These are phyloP conservation scores for Saccostrea echinata DNA, from an alignment of 1,140 invertebrate species.

Conservation along the genomic window DNA sequence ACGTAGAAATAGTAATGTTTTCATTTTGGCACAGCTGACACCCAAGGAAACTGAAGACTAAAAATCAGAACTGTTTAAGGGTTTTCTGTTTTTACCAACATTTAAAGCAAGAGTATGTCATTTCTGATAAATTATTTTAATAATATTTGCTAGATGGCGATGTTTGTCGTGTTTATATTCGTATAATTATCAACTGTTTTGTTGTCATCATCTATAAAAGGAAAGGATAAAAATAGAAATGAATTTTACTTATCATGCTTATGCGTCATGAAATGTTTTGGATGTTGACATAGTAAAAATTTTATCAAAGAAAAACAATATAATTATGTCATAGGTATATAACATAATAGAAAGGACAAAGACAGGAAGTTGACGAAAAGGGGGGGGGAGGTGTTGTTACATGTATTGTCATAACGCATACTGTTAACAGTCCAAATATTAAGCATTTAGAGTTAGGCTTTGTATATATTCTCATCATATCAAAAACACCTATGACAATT, in stretches of 20 bases:
- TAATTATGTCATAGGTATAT: not conserved
- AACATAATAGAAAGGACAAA: not conserved
- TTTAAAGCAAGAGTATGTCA: not conserved
- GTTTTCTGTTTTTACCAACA: not conserved
- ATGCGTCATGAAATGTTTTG: not conserved
- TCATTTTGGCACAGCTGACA: conserved; percentile 68
- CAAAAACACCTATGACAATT: too few species aligned
- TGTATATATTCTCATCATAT: too few species aligned
- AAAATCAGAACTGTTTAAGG: not conserved
- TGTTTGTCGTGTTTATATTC: not conserved
- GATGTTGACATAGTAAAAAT: not conserved
- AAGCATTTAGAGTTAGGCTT: too few species aligned
- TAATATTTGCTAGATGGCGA: not conserved
- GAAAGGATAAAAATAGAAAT: conserved; percentile 12
- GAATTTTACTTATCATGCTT: not conserved
- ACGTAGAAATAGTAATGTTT: conserved; percentile 66
- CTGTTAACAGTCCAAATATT: too few species aligned
- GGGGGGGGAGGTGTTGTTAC: not conserved
- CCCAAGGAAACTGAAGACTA: conserved; percentile 41
- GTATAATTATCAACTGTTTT: not conserved
- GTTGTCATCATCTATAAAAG: conserved; percentile 29
- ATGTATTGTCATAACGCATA: too few species aligned
- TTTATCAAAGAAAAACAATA: not conserved
- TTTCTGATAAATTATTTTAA: not conserved
- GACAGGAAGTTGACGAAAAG: not conserved